phyloP scores from a whole-genome alignment of 2,797 vertebrate genomes.

The Rhynchotus rufescens region DNA sequence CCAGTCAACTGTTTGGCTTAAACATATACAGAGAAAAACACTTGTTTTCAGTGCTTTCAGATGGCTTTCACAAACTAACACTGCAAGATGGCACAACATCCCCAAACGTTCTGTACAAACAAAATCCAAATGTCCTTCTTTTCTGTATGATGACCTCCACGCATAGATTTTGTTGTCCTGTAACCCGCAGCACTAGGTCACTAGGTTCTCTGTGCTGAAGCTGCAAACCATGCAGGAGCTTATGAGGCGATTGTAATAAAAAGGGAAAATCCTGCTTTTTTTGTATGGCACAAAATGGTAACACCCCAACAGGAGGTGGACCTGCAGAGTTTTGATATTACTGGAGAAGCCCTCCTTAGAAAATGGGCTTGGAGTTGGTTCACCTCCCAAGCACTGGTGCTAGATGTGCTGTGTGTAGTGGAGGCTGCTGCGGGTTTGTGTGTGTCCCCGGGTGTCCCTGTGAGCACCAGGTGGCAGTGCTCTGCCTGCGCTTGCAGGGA shows the following conservation, averaged over 20 bases:
- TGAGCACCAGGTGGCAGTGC: slow-evolving; percentile 53
- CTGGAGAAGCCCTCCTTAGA: background rate
- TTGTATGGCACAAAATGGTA: accelerated
- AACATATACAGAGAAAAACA: background rate
- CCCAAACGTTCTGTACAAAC: background rate
- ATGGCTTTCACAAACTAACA: background rate
- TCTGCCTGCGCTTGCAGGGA: background rate
- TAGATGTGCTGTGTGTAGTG: accelerated
- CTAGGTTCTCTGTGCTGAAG: accelerated
- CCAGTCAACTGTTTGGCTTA: background rate
- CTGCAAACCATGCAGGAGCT: background rate
- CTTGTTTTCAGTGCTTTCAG: background rate
- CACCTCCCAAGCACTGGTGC: background rate
- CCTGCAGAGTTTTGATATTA: accelerated
- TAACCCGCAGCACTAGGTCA: background rate
- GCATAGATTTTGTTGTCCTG: background rate
- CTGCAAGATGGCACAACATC: background rate
- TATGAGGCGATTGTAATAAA: accelerated
- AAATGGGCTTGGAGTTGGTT: accelerated
- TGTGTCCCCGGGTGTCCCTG: background rate
- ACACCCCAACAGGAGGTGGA: accelerated
- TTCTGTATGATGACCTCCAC: background rate
- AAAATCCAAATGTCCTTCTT: background rate
- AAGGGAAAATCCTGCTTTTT: background rate
- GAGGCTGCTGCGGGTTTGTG: too few relatives aligned